These are phyloP conservation scores for Bothrops alternatus DNA, from an alignment of 2,797 vertebrate species.

Conservation along the genomic window DNA sequence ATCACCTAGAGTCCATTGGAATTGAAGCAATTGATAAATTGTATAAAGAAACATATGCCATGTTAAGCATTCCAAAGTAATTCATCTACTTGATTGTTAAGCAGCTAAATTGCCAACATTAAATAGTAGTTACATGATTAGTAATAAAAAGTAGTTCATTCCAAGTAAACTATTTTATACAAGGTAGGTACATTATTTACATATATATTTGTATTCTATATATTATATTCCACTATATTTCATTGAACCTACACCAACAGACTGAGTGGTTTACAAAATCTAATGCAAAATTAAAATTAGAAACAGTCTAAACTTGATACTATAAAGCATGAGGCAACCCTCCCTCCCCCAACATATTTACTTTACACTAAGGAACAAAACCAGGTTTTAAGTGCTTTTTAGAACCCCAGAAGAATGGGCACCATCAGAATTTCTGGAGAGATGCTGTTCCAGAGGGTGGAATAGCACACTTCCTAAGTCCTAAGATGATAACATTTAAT, in stretches of 20 bases:
- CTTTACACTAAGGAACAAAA: neutral
- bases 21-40: neutral
- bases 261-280: neutral
- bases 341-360: neutral
- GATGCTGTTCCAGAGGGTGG: neutral
- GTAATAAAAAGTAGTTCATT: neutral
- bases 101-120: neutral
- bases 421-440: neutral
- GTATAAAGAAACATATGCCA: neutral
- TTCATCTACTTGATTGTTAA: neutral
- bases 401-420: neutral
- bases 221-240: neutral
- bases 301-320: neutral
- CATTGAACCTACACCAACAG: neutral
- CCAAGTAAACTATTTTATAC: neutral
- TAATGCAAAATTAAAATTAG: neutral
- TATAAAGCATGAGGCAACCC: neutral
- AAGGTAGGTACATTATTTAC: neutral
- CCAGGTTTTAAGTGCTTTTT: neutral
- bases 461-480: neutral
- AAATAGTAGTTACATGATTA: neutral
- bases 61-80: neutral
- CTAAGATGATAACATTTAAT: neutral
- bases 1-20: neutral
- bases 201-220: neutral